Percentiles rank a stretch among this genome's conserved stretches.
Conservation (phyloP, 2,888 invertebrate species). For the Tipula helvola region DNA sequence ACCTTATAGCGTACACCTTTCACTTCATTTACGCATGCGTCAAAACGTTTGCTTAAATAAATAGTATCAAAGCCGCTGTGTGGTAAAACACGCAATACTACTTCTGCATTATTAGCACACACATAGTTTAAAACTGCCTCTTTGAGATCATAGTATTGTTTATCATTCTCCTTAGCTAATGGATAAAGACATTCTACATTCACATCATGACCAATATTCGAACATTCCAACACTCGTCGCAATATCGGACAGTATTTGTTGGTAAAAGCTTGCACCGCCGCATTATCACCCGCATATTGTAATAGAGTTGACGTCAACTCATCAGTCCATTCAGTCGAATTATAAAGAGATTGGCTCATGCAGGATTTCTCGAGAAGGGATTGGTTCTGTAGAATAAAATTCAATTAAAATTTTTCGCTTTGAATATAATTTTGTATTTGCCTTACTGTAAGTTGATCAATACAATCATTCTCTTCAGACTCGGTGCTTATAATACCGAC, state of each 20-base stretch:
- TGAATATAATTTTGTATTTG: neutral
- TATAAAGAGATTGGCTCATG: neutral
- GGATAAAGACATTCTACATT: neutral
- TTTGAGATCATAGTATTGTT: neutral
- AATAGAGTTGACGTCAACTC: neutral
- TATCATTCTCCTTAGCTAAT: neutral
- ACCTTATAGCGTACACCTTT: neutral
- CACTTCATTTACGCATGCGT: neutral
- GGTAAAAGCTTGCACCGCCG: neutral
- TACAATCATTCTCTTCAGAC: neutral
- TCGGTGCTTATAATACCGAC: neutral
- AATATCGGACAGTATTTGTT: neutral
- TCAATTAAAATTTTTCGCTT: neutral
- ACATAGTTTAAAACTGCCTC: neutral
- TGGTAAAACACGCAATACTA: neutral
- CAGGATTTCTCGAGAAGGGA: neutral
- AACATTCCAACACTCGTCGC: neutral
- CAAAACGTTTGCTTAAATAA: neutral
- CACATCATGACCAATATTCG: neutral
- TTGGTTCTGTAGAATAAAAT: neutral
- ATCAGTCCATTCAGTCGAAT: neutral
- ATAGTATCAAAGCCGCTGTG: neutral
- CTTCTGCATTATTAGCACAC: neutral
- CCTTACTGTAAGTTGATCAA: neutral
- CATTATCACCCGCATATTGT: neutral